A percentile compares a stretch with the other conserved stretches of the same genome.
These are phyloP conservation scores for Eumacrocentrus americanus DNA, from an alignment of 2,888 invertebrate genomes.

Conservation along the genomic window DNA sequence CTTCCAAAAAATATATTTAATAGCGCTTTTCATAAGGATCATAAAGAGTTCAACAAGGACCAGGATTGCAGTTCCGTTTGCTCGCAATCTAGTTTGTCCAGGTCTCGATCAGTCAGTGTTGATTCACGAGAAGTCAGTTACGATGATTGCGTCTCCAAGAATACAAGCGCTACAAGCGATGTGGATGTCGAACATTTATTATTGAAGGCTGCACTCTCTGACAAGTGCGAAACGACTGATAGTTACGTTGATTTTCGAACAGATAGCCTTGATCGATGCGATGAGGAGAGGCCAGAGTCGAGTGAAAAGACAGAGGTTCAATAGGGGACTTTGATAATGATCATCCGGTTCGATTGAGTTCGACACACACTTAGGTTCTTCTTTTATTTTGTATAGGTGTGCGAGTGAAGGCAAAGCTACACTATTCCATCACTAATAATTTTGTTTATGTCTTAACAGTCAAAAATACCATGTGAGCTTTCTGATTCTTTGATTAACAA, in stretches of 20 bases:
- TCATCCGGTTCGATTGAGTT: slow-evolving; percentile 13
- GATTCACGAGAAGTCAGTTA: slow-evolving; percentile 37
- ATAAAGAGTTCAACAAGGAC: slow-evolving; percentile 31
- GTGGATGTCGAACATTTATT: slow-evolving; percentile 24
- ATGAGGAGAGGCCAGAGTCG: neutral
- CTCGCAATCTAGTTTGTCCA: slow-evolving; percentile 34
- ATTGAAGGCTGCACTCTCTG: slow-evolving; percentile 23
- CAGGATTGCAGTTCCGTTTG: slow-evolving; percentile 36
- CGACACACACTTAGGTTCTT: neutral
- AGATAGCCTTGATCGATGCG: slow-evolving; percentile 30
- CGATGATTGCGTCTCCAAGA: neutral
- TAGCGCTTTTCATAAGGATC: slow-evolving; percentile 52
- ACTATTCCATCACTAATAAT: slow-evolving; percentile 13
- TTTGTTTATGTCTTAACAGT: slow-evolving; percentile 23
- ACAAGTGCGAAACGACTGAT: slow-evolving; percentile 17
- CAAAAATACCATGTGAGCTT: slow-evolving; percentile 2
- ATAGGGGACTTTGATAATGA: neutral
- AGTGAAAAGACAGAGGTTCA: neutral
- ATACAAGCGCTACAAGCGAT: neutral
- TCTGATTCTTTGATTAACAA: slow-evolving; percentile 10
- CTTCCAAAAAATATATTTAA: slow-evolving; percentile 56
- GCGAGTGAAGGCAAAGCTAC: slow-evolving; percentile 13
- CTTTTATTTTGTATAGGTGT: no score
- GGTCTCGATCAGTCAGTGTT: slow-evolving; percentile 43
- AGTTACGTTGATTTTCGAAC: slow-evolving; percentile 27